Percentiles rank a stretch among this genome's conserved stretches.
phyloP scores from a whole-genome alignment of 2,797 vertebrate species.

The Sebastes hubbsi region DNA sequence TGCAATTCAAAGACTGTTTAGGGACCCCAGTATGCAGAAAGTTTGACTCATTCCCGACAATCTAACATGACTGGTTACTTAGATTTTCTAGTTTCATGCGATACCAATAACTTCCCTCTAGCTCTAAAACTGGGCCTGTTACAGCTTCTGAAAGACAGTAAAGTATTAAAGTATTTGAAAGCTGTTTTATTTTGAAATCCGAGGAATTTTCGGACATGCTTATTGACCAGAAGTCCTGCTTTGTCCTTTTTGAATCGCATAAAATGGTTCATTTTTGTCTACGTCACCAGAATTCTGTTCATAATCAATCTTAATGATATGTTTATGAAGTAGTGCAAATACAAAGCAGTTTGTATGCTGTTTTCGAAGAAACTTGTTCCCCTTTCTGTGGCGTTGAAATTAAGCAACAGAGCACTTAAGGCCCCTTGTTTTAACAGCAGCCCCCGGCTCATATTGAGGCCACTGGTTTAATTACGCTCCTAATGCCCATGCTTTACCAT shows the following conservation, averaged over 20 bases:
- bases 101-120: too few relatives aligned
- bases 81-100: too few relatives aligned
- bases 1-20: too few relatives aligned
- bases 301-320: background rate
- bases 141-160: too few relatives aligned
- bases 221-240: background rate
- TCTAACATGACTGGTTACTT: too few relatives aligned
- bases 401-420: constrained; percentile 7
- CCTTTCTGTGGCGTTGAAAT: constrained; percentile 15
- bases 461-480: constrained; percentile 53
- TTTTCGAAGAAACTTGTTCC: background rate
- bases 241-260: background rate
- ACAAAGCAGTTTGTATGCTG: background rate
- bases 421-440: constrained; percentile 37
- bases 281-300: background rate
- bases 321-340: background rate
- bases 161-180: background rate
- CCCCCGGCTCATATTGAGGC: constrained; percentile 18
- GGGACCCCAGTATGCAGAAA: too few relatives aligned
- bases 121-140: too few relatives aligned
- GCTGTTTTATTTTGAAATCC: background rate
- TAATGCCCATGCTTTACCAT: constrained; percentile 44
- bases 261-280: background rate
- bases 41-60: accelerated
- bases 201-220: background rate